Percentiles rank a stretch among this genome's conserved stretches.
These are phyloP conservation scores for Blastobasis lacticolella DNA, from an alignment of 2,888 invertebrate genomes.

Conservation along the genomic window DNA sequence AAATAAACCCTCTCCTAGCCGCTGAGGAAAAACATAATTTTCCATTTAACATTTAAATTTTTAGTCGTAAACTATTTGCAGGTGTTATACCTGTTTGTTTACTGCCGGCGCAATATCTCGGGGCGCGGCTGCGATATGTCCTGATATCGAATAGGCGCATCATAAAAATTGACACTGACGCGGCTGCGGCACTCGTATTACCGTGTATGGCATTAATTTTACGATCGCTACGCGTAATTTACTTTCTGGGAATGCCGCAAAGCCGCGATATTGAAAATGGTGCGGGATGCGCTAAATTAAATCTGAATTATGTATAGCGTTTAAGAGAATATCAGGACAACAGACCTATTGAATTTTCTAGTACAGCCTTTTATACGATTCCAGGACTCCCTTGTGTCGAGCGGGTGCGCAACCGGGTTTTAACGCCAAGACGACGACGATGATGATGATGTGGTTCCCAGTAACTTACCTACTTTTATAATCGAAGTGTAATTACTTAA, in stretches of 20 bases:
- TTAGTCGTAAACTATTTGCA: constrained; percentile 8
- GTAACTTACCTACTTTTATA: no score
- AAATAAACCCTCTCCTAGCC: constrained; percentile 1
- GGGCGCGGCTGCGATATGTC: constrained; percentile 21
- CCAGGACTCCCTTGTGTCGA: no score
- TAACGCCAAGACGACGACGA: no score
- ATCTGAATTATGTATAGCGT: no score
- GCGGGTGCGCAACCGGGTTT: no score
- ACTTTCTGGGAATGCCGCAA: constrained; percentile 54
- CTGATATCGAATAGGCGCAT: constrained; percentile 51
- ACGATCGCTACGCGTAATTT: constrained; percentile 60
- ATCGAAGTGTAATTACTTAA: no score
- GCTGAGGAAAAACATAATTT: constrained; percentile 5
- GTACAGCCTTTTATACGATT: no score
- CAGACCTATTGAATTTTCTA: no score
- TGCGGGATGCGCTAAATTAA: no score
- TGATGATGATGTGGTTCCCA: no score
- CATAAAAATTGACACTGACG: constrained; percentile 66
- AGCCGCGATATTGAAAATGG: no score
- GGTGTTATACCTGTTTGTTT: constrained; percentile 13
- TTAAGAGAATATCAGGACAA: no score
- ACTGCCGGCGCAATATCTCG: constrained; percentile 16
- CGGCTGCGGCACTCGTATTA: constrained; percentile 54
- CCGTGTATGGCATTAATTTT: constrained; percentile 64
- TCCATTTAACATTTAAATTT: constrained; percentile 10